Base-by-base conservation (phyloP, 2,113 vertebrate species). In the Triplophysa dalaica region DNA sequence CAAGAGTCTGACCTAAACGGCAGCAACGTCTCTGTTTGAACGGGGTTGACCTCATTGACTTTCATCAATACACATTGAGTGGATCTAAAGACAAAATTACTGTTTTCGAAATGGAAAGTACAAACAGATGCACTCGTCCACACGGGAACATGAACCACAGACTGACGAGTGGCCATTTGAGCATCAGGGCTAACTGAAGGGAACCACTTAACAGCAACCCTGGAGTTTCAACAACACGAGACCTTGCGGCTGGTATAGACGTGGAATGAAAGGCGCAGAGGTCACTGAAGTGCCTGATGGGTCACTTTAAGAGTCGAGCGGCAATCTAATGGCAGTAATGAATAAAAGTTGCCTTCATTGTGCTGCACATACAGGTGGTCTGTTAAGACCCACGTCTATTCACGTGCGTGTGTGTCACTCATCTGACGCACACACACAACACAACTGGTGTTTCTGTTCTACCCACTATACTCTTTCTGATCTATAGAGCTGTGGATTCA, bases 311-410 rank as follows among this genome's bases (percentile, higher is more conserved):
- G 87, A 29, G 4, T 83, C 67, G 82, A 80, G 65, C 68, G 73
- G 78, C 62, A 58, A 85, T 87, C 87, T 92, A 92, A 92, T 91
- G 91, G 90, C 87, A 84, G 61, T 88, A 75, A 33, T 60, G 70
- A 8, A 78, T 83, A 76, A 84, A 67, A 88, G 88, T 85, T 87
- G 89, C 86, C 88, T 87, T 90, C 91, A 92, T 92, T 92, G 90
- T 90, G 86, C 84, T 54, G 80, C 87, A 86, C 87, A 79, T 87
- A 88, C 90, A 92, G 90, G 88, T 90, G 91, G 87, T 83, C 89
- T 87, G 92, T 92, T 90, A 91, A 87, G 69, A 85, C 83, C 75
- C 77, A 33, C 33, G 84, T 87, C 86, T 84, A 85, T 88, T 91
- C 86, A 70, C 61, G 79, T 85, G 82, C 85, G 85, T 83, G 1